phyloP scores from a whole-genome alignment of 2,888 invertebrate species.

The Pantelozetes paolii region DNA sequence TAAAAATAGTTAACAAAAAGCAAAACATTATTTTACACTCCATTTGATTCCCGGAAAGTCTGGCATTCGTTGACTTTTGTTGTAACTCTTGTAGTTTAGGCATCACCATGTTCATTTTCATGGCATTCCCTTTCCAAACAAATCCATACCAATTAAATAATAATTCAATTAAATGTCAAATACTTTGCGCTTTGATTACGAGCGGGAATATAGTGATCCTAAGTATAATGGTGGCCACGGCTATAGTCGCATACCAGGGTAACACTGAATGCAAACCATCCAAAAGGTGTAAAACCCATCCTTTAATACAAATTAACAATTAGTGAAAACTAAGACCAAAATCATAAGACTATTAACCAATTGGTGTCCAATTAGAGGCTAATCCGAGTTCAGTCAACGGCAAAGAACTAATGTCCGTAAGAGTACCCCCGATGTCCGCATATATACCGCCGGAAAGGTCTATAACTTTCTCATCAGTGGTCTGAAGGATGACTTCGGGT shows the following conservation, averaged over 20 bases:
- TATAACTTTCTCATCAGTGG: neutral
- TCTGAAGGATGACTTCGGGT: neutral
- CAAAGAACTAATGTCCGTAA: neutral
- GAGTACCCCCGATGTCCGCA: neutral
- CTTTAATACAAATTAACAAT: constrained; percentile 6
- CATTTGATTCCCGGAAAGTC: constrained; percentile 72
- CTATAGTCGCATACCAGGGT: constrained; percentile 91
- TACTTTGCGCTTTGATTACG: constrained; percentile 60
- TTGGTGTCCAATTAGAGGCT: constrained; percentile 35
- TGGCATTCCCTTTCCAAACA: constrained; percentile 59
- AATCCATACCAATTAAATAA: neutral
- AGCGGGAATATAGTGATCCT: constrained; percentile 76
- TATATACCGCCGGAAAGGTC: neutral
- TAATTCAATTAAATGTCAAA: neutral
- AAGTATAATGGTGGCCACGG: constrained; percentile 72
- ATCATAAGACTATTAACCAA: neutral
- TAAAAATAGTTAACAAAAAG: too few relatives aligned
- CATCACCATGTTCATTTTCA: constrained; percentile 74
- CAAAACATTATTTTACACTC: constrained; percentile 57
- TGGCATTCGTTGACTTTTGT: constrained; percentile 77
- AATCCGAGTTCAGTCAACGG: constrained; percentile 14
- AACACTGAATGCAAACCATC: constrained; percentile 57
- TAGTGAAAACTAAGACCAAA: neutral
- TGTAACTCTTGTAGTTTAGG: constrained; percentile 80
- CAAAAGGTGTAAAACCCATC: constrained; percentile 35